Conservation (phyloP, 2,113 vertebrate genomes). For the Marmota monax region DNA sequence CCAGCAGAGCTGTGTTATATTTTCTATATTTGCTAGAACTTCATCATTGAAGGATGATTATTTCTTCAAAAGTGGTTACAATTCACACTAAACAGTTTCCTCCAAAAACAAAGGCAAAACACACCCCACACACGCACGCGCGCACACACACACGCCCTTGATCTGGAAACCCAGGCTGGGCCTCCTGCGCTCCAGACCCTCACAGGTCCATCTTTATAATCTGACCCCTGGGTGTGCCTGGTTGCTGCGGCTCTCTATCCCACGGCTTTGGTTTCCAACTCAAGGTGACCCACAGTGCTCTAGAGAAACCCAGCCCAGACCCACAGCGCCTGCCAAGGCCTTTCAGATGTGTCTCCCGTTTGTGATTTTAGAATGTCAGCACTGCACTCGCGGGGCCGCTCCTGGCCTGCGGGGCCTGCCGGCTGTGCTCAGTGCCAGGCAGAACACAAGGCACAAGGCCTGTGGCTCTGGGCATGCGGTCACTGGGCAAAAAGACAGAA, state of each 20-base stretch:
- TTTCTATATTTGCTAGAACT: constrained; percentile 99
- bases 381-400: constrained; percentile 80
- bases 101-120: constrained; percentile 51
- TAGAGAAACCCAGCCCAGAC: constrained; percentile 74
- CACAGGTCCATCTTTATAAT: constrained; percentile 76
- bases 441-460: constrained; percentile 52
- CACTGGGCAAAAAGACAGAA: not conserved
- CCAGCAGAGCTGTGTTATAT: constrained; percentile 98
- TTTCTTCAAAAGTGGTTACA: constrained; percentile 93
- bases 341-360: constrained; percentile 89
- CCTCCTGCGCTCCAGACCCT: constrained; percentile 74
- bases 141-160: constrained; percentile 74
- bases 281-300: constrained; percentile 15
- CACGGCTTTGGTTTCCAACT: constrained; percentile 71
- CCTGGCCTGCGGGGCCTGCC: constrained; percentile 81
- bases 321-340: constrained; percentile 70
- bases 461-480: constrained; percentile 33
- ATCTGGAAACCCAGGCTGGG: constrained; percentile 79
- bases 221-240: constrained; percentile 71
- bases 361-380: constrained; percentile 83
- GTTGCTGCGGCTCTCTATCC: constrained; percentile 68
- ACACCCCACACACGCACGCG: constrained; percentile 41
- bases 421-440: constrained; percentile 86
- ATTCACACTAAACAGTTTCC: constrained; percentile 88
- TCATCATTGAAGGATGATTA: constrained; percentile 91